These are phyloP conservation scores for Corythoichthys haematopterus DNA, from an alignment of 2,113 vertebrate species.

Conservation along the genomic window DNA sequence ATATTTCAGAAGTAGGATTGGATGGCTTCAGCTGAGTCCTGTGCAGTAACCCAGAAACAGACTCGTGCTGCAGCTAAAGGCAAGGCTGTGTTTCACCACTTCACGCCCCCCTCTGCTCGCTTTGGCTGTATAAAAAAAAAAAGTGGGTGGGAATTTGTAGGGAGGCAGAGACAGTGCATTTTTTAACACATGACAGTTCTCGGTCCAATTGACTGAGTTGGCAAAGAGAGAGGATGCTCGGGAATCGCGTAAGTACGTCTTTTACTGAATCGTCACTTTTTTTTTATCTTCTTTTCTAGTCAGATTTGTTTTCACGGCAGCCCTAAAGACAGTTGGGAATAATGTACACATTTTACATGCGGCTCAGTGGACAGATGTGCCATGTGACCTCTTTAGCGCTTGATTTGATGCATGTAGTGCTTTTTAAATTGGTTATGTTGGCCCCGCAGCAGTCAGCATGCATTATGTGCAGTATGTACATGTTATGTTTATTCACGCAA, in stretches of 20 bases:
- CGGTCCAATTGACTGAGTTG: conserved; percentile 51
- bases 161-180: conserved; percentile 54
- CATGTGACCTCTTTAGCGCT: conserved; percentile 60
- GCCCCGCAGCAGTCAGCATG: conserved; percentile 35
- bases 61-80: conserved; percentile 60
- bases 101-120: conserved; percentile 16
- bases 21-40: conserved; percentile 66
- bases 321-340: conserved; percentile 13
- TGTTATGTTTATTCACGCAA: conserved; percentile 43
- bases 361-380: conserved; percentile 57
- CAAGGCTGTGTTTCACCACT: conserved; percentile 53
- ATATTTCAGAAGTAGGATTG: conserved; percentile 71
- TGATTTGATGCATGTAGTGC: conserved; percentile 55
- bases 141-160: conserved; percentile 64
- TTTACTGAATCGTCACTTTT: conserved; percentile 15
- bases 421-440: conserved; percentile 50
- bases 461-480: conserved; percentile 42
- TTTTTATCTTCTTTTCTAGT: not conserved
- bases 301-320: conserved; percentile 15
- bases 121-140: conserved; percentile 11
- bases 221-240: conserved; percentile 36
- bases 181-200: conserved; percentile 61
- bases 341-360: conserved; percentile 30
- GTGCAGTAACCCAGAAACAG: conserved; percentile 71
- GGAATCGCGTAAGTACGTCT: conserved; percentile 46